Evolutionary conservation across 2,797 vertebrate species (phyloP).

Genomic region (Zalophus californianus): DNA sequence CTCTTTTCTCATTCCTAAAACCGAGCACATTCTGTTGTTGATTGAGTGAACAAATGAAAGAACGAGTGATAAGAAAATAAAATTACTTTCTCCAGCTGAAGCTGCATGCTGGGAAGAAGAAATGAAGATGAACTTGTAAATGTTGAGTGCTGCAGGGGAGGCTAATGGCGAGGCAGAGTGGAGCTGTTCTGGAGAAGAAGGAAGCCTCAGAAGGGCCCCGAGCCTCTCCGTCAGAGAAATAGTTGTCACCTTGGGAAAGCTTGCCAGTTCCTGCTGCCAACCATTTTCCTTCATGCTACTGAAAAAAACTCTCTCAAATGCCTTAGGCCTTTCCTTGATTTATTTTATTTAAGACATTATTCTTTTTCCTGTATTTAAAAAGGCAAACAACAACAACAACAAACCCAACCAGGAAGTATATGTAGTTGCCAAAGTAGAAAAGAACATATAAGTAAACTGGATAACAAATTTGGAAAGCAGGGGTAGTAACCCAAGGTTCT

Average conservation of each 20-base stretch:
- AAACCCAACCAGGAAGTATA: not conserved
- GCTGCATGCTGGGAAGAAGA: not conserved
- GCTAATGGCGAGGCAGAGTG: not conserved
- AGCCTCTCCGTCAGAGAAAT: not conserved
- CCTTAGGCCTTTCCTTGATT: not conserved
- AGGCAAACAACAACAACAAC: not conserved
- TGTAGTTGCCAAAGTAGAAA: not conserved
- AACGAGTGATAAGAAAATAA: not conserved
- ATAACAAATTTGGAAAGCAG: not conserved
- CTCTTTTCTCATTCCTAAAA: not conserved
- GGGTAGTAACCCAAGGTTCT: not conserved
- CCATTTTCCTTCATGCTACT: not conserved
- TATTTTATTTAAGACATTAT: not conserved
- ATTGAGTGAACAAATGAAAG: too few relatives aligned
- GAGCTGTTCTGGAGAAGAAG: not conserved
- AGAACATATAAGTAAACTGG: not conserved
- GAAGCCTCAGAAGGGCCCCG: not conserved
- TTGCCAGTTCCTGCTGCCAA: not conserved
- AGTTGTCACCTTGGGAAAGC: too few relatives aligned
- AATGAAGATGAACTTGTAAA: not conserved
- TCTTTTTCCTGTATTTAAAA: slow-evolving; percentile 14
- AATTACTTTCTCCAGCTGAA: not conserved
- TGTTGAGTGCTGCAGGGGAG: not conserved
- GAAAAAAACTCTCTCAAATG: not conserved
- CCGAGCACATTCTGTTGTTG: too few relatives aligned